A percentile compares a stretch with the other conserved stretches of the same genome.
Conservation (phyloP, 2,797 vertebrate species). For the Limosa lapponica region DNA sequence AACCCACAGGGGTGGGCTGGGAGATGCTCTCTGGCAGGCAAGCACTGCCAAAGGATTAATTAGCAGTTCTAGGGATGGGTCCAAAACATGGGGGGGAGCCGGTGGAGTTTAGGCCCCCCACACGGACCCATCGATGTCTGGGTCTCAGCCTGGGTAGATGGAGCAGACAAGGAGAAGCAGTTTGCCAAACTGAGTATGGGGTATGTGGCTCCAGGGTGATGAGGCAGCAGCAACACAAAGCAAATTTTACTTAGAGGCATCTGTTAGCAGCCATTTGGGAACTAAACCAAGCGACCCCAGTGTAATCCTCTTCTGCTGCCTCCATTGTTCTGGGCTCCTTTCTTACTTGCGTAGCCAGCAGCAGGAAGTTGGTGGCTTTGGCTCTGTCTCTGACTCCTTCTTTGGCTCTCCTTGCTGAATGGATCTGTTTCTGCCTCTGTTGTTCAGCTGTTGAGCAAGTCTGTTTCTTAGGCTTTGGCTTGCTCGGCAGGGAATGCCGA, state of each 20-base stretch:
- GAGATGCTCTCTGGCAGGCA: neutral
- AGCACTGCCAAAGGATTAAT: neutral
- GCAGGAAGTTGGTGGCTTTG: constrained; percentile 38
- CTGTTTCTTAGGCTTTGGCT: neutral
- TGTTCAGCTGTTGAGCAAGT: constrained; percentile 11
- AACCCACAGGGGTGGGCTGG: neutral
- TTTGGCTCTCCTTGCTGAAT: neutral
- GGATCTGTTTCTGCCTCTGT: neutral
- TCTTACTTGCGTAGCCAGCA: constrained; percentile 8
- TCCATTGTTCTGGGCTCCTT: constrained; percentile 16
- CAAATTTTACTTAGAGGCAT: neutral
- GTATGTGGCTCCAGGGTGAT: neutral
- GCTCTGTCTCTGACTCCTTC: neutral
- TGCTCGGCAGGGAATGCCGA: neutral
- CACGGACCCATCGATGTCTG: neutral
- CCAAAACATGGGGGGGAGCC: neutral
- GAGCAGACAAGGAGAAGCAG: neutral
- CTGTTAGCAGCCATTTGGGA: constrained; percentile 29
- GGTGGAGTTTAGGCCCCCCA: neutral
- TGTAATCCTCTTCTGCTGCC: constrained; percentile 1
- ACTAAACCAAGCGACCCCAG: constrained; percentile 1
- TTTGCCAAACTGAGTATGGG: constrained; percentile 6
- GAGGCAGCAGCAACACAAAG: neutral
- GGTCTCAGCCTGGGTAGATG: neutral
- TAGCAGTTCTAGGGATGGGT: neutral